Conservation (phyloP, 2,797 vertebrate species). For the Eptatretus atami region DNA sequence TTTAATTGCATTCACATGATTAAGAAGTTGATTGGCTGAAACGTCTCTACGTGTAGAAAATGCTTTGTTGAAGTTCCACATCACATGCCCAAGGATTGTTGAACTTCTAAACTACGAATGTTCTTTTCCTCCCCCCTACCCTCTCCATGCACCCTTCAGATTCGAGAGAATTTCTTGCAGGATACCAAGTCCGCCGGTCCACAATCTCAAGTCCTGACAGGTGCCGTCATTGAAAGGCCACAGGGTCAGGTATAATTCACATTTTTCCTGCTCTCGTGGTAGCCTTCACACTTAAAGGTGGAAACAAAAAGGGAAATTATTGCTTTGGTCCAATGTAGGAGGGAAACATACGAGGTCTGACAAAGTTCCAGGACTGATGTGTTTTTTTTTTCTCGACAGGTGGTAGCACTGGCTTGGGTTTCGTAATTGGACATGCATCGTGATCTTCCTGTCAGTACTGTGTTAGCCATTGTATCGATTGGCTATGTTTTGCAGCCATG, state of each 20-base stretch:
- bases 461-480: no score
- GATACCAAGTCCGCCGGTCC: constrained; percentile 80
- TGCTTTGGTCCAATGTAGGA: no score
- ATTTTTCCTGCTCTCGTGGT: no score
- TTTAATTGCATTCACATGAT: background rate
- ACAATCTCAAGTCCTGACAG: constrained; percentile 60
- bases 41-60: background rate
- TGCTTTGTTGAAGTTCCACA: background rate
- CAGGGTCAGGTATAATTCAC: constrained; percentile 21
- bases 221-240: constrained; percentile 48
- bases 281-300: no score
- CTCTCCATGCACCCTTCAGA: constrained; percentile 18
- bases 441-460: no score
- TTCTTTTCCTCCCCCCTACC: background rate
- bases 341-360: no score
- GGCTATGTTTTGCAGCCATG: no score
- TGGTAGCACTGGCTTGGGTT: no score
- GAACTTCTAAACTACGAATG: background rate
- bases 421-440: no score
- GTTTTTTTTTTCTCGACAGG: background rate
- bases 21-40: background rate
- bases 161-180: constrained; percentile 73
- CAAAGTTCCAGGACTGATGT: no score
- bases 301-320: no score
- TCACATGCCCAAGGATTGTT: background rate